Evolutionary conservation across 2,113 vertebrate species (phyloP).

Genomic region (Nettapus auritus): DNA sequence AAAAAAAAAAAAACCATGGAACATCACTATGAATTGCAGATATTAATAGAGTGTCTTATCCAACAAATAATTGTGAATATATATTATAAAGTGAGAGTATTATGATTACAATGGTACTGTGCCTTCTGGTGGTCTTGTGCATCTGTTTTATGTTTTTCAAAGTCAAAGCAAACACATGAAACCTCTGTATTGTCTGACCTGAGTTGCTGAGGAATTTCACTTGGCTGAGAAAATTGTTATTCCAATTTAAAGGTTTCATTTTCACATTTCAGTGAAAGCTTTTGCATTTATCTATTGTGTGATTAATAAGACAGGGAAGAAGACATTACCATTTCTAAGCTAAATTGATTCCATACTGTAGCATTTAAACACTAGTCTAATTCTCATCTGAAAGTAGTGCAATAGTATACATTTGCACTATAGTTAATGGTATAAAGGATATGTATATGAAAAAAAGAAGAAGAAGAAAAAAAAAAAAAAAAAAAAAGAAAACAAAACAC

Average conservation of each 20-base stretch:
- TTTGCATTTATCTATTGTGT: background rate
- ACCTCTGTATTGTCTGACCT: background rate
- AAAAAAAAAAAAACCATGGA: background rate
- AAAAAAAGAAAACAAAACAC: too few species aligned
- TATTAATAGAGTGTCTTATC: background rate
- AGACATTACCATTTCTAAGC: background rate
- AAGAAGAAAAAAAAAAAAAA: too few species aligned
- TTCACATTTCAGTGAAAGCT: background rate
- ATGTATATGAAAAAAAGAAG: too few species aligned
- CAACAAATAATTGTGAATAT: background rate
- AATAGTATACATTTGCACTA: background rate
- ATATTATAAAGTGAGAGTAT: background rate
- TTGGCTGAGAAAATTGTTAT: background rate
- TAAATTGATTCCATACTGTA: background rate
- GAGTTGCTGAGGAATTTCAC: background rate
- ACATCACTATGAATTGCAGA: background rate
- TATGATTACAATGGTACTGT: background rate
- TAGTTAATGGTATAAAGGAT: background rate
- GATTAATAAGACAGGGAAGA: background rate
- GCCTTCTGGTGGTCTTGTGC: background rate
- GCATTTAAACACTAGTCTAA: background rate
- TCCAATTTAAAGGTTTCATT: background rate
- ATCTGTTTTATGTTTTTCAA: background rate
- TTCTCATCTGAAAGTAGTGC: background rate
- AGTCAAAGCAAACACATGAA: background rate